Base-by-base conservation (phyloP, 2,113 vertebrate genomes). In the Ageneiosus marmoratus region DNA sequence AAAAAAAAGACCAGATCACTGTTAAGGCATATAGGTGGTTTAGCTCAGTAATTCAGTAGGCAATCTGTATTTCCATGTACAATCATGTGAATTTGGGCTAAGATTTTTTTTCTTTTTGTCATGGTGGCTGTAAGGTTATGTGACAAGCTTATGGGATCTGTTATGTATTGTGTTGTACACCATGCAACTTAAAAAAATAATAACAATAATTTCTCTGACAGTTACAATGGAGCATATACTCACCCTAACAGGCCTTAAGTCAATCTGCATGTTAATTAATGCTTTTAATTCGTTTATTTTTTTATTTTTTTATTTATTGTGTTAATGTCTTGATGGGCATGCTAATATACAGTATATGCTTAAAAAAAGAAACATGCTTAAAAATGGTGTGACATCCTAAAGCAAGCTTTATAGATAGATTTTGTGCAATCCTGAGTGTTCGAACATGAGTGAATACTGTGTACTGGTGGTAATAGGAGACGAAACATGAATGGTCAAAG, bases 1-100 rank as follows among this genome's bases (percentile, higher is more conserved):
- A 86, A 86, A 85, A 85, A 87, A 88, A 91, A 91, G 92, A 94
- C 92, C 92, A 92, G 91, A 91, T 90, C 92, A 91, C 94, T 93
- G 94, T 93, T 87, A 56, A 81, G 79, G 60, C 74, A 81, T 85
- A 89, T 62, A 51, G 63, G 48, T 83, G 63, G 53, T 81, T 85
- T 50, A 81, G 76, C 81, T 85, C 67, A 60, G 62, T 79, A 80
- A 81, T 79, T 62, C 29, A 51, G 83, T 80, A 77, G 75, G 51
- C 80, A 80, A 77, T 83, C 27, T 77, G 83, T 87, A 82, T 69
- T 85, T 84, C 72, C 15, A 56, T 87, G 83, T 87, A 46, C 55
- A 75, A 79, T 83, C 86, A 80, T 80, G 83, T 85, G 72, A 65
- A 81, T 74, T 79, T 84, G 69, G 55, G 51, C 75, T 84, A 58